phyloP scores from a whole-genome alignment of 2,113 vertebrate genomes.

The Corythoichthys intestinalis region DNA sequence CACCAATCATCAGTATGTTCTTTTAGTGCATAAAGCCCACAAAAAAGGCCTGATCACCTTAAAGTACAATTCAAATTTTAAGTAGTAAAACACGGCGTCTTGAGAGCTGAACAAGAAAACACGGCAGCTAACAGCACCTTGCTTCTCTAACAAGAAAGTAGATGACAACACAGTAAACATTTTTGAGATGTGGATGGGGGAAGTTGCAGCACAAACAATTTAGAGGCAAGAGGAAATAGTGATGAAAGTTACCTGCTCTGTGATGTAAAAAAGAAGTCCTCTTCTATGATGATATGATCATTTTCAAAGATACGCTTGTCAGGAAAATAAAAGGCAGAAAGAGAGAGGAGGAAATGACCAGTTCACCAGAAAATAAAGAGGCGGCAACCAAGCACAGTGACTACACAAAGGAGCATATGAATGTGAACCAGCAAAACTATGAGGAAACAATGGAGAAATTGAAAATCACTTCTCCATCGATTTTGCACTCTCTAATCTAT shows the following conservation, averaged over 20 bases:
- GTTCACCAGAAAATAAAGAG: constrained; percentile 25
- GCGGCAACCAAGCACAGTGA: constrained; percentile 24
- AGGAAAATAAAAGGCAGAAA: not conserved
- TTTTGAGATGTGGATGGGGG: constrained; percentile 12
- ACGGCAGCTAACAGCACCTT: not conserved
- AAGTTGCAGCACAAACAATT: not conserved
- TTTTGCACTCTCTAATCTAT: not conserved
- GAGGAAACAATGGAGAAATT: constrained; percentile 9
- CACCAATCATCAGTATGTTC: not conserved
- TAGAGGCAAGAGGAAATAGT: not conserved
- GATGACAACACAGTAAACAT: constrained; percentile 9
- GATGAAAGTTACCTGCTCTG: constrained; percentile 45
- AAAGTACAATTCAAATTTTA: not conserved
- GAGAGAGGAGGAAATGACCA: constrained; percentile 40
- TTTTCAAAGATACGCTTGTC: constrained; percentile 4
- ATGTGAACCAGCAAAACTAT: not conserved
- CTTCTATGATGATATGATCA: constrained; percentile 23
- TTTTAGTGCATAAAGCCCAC: not conserved
- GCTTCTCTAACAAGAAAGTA: not conserved
- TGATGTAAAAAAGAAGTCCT: constrained; percentile 32
- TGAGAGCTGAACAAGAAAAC: constrained; percentile 1
- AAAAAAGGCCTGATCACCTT: not conserved
- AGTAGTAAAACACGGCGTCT: not conserved
- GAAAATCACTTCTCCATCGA: not conserved
- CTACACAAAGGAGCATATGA: constrained; percentile 27